Base-by-base conservation (phyloP, 2,797 vertebrate species). In the Calcarius lapponicus region DNA sequence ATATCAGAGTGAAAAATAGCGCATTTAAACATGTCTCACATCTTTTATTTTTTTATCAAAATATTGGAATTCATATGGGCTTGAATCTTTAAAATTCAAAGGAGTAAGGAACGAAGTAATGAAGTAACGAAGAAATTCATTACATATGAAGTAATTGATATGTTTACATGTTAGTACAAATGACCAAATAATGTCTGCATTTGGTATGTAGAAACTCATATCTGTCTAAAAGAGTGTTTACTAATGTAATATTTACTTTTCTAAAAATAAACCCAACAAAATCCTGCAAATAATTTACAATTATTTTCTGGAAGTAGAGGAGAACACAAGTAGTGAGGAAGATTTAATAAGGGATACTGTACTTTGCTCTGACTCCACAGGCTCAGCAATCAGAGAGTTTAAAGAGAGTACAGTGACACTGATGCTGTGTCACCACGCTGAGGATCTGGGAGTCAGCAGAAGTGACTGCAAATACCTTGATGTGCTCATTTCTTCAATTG, bases 21-120 rank as follows among this genome's bases (percentile, higher is more conserved):
- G 26, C 22, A 53, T 53, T 45, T 64, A 79, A 84, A 75, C 7
- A 38, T 69, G 71, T 73, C 14, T 73, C 57, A 43, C 2, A 13
- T 17, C 0, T 62, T 85, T 82, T 7, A 7, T 61, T 73, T 91
- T 40, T 62, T 75, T 4, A 62, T n/a, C n/a, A 58, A 58, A 34
- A 26, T 0, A 26, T 17, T 58, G 4, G 1, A 26, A 36, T 56
- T n/a, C 10, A 9, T 4, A 3, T 25, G 25, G 20, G 3, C 4
- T 50, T 86, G 12, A 82, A 66, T 70, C 34, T 80, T 90, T 58
- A n/a, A 78, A 80, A 40, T 10, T n/a, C 17, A 58, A 47, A 65
- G 15, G 9, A 40, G 38, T 40, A 40, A 40, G 38, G 12, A 40
- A 10, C 45, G n/a, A 73, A 73, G 12, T 19, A 58, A 10, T 53